These are phyloP conservation scores for Leucania comma DNA, from an alignment of 2,888 invertebrate genomes.

Conservation along the genomic window DNA sequence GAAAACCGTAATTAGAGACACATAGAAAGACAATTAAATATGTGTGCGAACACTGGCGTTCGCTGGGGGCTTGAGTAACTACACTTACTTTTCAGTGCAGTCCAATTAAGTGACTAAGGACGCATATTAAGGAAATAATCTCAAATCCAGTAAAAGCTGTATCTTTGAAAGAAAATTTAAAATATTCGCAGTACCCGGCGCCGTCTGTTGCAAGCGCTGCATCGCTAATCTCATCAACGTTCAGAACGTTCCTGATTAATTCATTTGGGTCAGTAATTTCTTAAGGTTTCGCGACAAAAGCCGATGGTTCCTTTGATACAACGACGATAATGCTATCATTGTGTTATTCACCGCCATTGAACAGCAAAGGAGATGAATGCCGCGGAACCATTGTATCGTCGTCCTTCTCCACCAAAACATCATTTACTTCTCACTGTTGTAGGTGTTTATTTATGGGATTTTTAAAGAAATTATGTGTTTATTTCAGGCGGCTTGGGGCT, in stretches of 20 bases:
- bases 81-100: not conserved
- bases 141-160: slow-evolving; percentile 7
- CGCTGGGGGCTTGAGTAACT: too few species aligned
- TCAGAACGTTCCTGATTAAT: slow-evolving; percentile 52
- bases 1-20: too few species aligned
- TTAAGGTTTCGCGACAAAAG: slow-evolving; percentile 52
- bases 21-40: too few species aligned
- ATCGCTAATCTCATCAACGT: slow-evolving; percentile 44
- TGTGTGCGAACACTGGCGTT: too few species aligned
- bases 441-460: slow-evolving; percentile 3
- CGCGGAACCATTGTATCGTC: slow-evolving; percentile 41
- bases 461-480: slow-evolving; percentile 28
- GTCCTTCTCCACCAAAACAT: slow-evolving; percentile 35
- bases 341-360: slow-evolving; percentile 42
- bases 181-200: not conserved
- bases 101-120: slow-evolving; percentile 1
- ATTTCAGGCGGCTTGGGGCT: not conserved
- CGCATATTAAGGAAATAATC: not conserved
- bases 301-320: slow-evolving; percentile 38
- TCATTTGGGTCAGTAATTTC: slow-evolving; percentile 57
- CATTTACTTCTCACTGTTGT: slow-evolving; percentile 13
- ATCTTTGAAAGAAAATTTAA: slow-evolving; percentile 25
- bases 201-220: slow-evolving; percentile 9
- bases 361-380: slow-evolving; percentile 24
- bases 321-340: slow-evolving; percentile 55